A percentile compares a stretch with the other conserved stretches of the same genome.
Conservation (phyloP, 2,113 vertebrate genomes). For the Murina feae region DNA sequence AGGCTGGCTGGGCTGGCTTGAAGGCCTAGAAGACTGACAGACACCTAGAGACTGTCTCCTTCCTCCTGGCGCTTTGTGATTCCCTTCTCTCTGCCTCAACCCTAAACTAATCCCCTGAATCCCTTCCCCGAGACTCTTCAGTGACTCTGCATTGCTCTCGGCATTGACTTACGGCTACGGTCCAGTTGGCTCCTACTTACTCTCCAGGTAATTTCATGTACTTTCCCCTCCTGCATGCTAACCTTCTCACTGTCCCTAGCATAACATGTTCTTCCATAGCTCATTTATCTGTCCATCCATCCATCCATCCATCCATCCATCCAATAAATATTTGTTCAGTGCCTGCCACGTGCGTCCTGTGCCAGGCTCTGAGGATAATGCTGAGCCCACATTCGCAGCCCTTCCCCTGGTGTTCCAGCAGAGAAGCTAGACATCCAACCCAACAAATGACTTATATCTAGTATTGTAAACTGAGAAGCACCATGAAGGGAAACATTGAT, state of each 20-base stretch:
- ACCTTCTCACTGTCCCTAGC: not conserved
- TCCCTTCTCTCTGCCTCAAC: not conserved
- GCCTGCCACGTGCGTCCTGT: not conserved
- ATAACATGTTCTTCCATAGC: not conserved
- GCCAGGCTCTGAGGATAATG: not conserved
- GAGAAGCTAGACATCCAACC: not conserved
- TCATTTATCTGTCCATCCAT: not conserved
- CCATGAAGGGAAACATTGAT: not conserved
- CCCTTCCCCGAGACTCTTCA: not conserved
- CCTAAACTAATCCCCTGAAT: no score
- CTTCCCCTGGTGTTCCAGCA: not conserved
- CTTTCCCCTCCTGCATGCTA: not conserved
- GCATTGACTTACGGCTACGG: not conserved
- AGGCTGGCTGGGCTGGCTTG: no score
- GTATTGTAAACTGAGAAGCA: not conserved
- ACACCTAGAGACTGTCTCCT: not conserved
- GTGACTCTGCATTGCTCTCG: not conserved
- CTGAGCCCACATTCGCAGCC: not conserved
- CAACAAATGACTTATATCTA: not conserved
- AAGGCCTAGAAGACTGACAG: not conserved
- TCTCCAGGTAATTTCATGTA: not conserved
- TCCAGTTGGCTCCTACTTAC: not conserved
- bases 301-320: not conserved
- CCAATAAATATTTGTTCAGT: not conserved
- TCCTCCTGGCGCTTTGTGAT: not conserved